Conservation (phyloP, 2,113 vertebrate genomes). For the Scolopax mira region DNA sequence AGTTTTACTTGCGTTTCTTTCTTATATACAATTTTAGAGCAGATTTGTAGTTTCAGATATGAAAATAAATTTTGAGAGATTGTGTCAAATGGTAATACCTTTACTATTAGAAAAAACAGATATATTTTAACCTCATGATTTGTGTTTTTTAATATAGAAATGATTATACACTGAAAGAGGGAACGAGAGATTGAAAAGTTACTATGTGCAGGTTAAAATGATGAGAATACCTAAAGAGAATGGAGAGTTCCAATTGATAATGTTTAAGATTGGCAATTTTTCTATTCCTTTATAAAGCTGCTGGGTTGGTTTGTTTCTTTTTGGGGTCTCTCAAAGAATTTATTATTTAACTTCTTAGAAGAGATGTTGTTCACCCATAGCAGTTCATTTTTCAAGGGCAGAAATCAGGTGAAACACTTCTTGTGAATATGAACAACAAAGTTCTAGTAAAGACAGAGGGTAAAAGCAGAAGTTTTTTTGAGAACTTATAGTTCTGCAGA, state of each 20-base stretch:
- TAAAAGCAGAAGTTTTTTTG: background rate
- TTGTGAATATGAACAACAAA: rapidly evolving
- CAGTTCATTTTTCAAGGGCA: background rate
- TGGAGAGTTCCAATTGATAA: background rate
- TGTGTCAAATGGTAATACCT: background rate
- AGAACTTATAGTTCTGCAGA: background rate
- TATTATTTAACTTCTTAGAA: background rate
- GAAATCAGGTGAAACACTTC: background rate
- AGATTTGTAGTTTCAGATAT: background rate
- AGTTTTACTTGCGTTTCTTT: background rate
- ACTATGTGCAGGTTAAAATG: background rate
- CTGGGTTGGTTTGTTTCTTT: background rate
- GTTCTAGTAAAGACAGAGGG: background rate
- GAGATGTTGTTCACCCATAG: background rate
- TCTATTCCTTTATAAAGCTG: background rate
- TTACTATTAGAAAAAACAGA: background rate
- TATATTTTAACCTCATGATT: background rate
- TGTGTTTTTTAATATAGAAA: background rate
- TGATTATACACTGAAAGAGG: background rate
- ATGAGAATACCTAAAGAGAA: background rate
- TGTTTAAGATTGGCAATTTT: background rate
- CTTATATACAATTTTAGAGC: background rate
- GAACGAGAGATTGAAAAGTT: background rate
- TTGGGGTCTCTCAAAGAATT: background rate
- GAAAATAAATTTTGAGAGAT: background rate